phyloP scores from a whole-genome alignment of 2,113 vertebrate genomes.

The Carassius auratus region DNA sequence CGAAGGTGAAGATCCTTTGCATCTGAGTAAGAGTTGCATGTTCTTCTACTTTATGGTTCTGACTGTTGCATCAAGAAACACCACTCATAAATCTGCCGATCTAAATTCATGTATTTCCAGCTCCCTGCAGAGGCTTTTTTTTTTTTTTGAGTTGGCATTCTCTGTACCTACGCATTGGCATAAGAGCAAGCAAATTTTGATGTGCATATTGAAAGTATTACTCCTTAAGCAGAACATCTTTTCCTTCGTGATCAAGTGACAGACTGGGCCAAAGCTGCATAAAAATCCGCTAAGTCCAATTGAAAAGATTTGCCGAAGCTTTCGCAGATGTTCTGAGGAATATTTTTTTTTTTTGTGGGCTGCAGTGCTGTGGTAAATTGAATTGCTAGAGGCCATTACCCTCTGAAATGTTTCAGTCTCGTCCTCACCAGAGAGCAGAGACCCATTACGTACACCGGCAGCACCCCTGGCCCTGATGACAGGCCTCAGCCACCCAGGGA shows the following conservation, averaged over 20 bases:
- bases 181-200: background rate
- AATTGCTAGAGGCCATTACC: constrained; percentile 41
- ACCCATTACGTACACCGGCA: constrained; percentile 37
- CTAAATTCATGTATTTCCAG: constrained; percentile 21
- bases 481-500: constrained; percentile 56
- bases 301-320: constrained; percentile 26
- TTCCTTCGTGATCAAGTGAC: constrained; percentile 34
- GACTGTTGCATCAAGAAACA: background rate
- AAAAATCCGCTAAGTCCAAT: constrained; percentile 24
- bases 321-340: constrained; percentile 39
- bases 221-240: constrained; percentile 33
- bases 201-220: constrained; percentile 42
- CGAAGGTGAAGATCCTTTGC: constrained; percentile 49
- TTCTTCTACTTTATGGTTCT: constrained; percentile 28
- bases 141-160: background rate
- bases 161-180: background rate
- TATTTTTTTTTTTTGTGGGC: background rate
- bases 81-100: background rate
- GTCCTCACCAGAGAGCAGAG: background rate
- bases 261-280: constrained; percentile 6
- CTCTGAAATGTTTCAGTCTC: constrained; percentile 29
- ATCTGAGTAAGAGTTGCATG: background rate
- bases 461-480: constrained; percentile 49
- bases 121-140: background rate
- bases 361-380: constrained; percentile 29